Evolutionary conservation across 2,797 vertebrate species (phyloP).

Genomic region (Delichon dasypus): DNA sequence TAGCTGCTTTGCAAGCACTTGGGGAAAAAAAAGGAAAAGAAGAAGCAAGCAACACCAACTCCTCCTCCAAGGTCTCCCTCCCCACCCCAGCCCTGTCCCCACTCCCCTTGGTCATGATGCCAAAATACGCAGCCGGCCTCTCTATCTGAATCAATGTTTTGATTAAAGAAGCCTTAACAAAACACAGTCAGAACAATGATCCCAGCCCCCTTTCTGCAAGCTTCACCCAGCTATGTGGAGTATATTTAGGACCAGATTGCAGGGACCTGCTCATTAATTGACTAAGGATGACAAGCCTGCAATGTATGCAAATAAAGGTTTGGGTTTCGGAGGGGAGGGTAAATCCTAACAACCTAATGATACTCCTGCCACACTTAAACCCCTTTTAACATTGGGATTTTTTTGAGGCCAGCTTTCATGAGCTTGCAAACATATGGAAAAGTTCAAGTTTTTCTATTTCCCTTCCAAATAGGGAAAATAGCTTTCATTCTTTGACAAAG

Average conservation of each 20-base stretch:
- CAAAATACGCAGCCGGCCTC: constrained; percentile 57
- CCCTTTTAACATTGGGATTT: not conserved
- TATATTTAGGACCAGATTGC: constrained; percentile 44
- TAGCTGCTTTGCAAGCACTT: constrained; percentile 16
- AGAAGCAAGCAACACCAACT: not conserved
- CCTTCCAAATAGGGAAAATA: constrained; percentile 30
- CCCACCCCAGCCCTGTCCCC: not conserved
- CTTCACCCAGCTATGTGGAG: constrained; percentile 16
- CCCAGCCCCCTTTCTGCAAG: not conserved
- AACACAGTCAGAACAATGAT: constrained; percentile 58
- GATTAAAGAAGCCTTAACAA: constrained; percentile 66
- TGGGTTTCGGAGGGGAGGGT: not conserved
- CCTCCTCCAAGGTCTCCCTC: not conserved
- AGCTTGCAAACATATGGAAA: constrained; percentile 66
- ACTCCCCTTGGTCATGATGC: not conserved
- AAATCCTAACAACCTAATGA: constrained; percentile 1
- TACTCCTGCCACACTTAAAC: constrained; percentile 2
- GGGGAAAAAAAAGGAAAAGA: not conserved
- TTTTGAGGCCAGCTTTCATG: constrained; percentile 3
- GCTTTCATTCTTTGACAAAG: constrained; percentile 53
- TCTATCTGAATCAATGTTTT: constrained; percentile 67
- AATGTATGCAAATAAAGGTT: constrained; percentile 5
- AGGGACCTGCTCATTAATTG: constrained; percentile 41
- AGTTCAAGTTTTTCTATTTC: constrained; percentile 62
- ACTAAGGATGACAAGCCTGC: constrained; percentile 20